Conservation (phyloP, 2,113 vertebrate species). For the Dasypus novemcinctus region DNA sequence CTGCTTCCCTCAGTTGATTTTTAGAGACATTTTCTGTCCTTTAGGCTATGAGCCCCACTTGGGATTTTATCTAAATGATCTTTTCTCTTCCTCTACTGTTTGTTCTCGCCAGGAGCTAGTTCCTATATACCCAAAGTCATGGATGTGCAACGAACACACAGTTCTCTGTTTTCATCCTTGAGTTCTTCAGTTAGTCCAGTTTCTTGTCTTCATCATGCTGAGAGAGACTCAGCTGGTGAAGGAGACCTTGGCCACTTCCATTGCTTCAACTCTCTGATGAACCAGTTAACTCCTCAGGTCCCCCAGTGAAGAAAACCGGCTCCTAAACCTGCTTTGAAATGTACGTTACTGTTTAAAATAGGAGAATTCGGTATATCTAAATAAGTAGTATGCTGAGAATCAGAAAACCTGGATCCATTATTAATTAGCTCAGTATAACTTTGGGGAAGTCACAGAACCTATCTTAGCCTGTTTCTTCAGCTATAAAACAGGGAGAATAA, state of each 20-base stretch:
- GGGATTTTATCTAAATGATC: background rate
- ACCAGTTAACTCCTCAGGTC: background rate
- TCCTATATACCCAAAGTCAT: background rate
- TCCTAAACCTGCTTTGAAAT: background rate
- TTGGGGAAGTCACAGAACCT: background rate
- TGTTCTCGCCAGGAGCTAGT: background rate
- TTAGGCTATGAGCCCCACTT: background rate
- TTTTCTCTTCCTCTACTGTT: background rate
- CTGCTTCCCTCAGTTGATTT: too few species aligned
- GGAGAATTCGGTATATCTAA: background rate
- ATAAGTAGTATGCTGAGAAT: background rate
- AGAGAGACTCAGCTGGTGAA: background rate
- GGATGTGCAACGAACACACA: too few species aligned
- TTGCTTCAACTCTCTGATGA: background rate
- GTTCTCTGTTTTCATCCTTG: background rate
- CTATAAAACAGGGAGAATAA: background rate
- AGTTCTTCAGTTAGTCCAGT: background rate
- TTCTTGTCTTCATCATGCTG: background rate
- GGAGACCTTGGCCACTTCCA: background rate
- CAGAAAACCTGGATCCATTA: background rate
- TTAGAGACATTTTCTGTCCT: background rate
- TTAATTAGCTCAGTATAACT: background rate
- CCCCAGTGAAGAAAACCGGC: background rate
- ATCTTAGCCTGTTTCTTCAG: background rate
- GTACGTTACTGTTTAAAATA: conserved; percentile 23